phyloP scores from a whole-genome alignment of 2,888 invertebrate genomes.

The Desoria tigrina region DNA sequence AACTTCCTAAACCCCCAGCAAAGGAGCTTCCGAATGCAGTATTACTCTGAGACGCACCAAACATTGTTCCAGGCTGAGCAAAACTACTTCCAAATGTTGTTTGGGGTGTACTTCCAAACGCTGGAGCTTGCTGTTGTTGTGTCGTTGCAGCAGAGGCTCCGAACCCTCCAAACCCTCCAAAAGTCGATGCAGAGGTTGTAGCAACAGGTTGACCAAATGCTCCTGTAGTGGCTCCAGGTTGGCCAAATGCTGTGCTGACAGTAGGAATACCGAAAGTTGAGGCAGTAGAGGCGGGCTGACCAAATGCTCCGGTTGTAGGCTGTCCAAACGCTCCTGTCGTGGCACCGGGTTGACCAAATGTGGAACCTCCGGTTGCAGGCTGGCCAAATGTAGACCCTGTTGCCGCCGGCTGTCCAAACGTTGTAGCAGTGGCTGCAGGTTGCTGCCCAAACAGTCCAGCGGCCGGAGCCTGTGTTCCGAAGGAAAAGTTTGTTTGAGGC shows the following conservation, averaged over 20 bases:
- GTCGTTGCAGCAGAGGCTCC: background rate
- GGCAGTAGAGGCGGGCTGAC: background rate
- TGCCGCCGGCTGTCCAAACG: background rate
- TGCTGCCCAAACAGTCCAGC: background rate
- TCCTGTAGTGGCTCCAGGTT: background rate
- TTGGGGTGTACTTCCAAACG: too few species aligned
- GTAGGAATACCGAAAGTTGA: background rate
- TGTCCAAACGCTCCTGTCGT: background rate
- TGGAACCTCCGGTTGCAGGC: background rate
- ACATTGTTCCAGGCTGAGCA: background rate
- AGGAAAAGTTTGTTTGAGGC: constrained; percentile 17
- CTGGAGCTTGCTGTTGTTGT: background rate
- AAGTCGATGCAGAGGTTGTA: background rate
- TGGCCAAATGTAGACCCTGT: background rate
- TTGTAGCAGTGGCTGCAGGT: background rate
- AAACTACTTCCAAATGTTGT: background rate
- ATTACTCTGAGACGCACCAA: background rate
- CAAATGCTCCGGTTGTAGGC: background rate
- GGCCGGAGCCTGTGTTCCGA: constrained; percentile 15
- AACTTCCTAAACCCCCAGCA: constrained; percentile 58
- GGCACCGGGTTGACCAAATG: background rate
- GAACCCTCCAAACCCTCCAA: background rate
- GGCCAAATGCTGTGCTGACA: background rate
- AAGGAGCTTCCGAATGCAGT: too few species aligned
- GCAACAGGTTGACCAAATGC: background rate